These are phyloP conservation scores for Lydus trimaculatus DNA, from an alignment of 2,888 invertebrate species.

Conservation along the genomic window DNA sequence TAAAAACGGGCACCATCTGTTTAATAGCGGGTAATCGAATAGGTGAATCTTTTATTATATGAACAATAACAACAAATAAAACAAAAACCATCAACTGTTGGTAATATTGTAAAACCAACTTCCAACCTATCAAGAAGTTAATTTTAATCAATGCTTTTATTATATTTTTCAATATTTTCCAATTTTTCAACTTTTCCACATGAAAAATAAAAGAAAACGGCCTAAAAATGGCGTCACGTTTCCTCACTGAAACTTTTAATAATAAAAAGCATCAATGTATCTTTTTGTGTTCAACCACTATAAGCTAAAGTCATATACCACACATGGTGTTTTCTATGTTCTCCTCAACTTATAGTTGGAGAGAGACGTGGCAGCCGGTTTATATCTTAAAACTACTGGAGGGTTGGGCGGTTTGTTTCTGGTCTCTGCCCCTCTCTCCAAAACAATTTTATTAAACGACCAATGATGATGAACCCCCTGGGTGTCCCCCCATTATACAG, in stretches of 20 bases:
- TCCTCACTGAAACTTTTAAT: background rate
- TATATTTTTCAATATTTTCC: background rate
- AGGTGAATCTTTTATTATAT: background rate
- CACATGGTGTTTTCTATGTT: constrained; percentile 48
- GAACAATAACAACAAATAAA: no score
- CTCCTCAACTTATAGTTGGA: constrained; percentile 11
- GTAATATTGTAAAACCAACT: background rate
- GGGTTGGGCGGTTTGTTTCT: constrained; percentile 34
- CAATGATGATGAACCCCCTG: constrained; percentile 38
- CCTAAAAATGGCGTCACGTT: constrained; percentile 4
- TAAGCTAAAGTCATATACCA: constrained; percentile 48
- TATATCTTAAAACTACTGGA: constrained; percentile 15
- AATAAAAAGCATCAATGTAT: background rate
- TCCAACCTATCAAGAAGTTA: background rate
- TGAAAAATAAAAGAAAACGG: background rate
- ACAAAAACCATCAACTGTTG: no score
- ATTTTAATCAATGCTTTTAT: background rate
- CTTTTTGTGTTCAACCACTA: background rate
- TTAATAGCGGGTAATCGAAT: background rate
- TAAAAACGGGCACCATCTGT: constrained; percentile 44
- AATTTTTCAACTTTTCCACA: background rate
- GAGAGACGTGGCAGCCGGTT: constrained; percentile 17
- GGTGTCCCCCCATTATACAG: constrained; percentile 11
- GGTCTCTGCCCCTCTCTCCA: constrained; percentile 13
- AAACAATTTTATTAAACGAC: constrained; percentile 24